Conservation (phyloP, 2,888 invertebrate genomes). For the Drosophila testacea region DNA sequence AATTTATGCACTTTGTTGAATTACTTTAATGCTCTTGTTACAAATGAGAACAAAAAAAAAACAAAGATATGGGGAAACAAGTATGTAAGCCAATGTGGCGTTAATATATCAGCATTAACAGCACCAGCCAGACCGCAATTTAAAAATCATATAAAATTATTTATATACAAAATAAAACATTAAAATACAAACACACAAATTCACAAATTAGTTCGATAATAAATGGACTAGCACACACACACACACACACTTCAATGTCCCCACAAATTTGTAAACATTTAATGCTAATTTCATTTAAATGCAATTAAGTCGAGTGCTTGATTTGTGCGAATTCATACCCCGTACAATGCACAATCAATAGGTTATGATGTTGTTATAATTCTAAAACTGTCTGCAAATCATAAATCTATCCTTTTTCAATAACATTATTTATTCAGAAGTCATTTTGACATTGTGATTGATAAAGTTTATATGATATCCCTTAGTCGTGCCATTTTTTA, state of each 20-base stretch:
- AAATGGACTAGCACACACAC: slow-evolving; percentile 45
- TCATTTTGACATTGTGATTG: no score
- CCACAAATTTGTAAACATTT: slow-evolving; percentile 71
- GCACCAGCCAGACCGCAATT: slow-evolving; percentile 46
- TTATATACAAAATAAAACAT: slow-evolving; percentile 31
- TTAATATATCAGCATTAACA: slow-evolving; percentile 67
- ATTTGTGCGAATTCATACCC: slow-evolving; percentile 53
- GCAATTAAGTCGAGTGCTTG: slow-evolving; percentile 78
- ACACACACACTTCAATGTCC: slow-evolving; percentile 36
- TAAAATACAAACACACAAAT: slow-evolving; percentile 25
- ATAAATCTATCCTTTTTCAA: no score
- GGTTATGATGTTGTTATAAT: not conserved
- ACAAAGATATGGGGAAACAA: not conserved
- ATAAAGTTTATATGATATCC: not conserved
- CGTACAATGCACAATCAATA: not conserved
- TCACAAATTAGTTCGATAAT: slow-evolving; percentile 65
- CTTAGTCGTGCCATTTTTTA: not conserved
- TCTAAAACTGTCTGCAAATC: no score
- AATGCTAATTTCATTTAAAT: slow-evolving; percentile 79
- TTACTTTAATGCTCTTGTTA: slow-evolving; percentile 64
- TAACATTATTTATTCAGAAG: no score
- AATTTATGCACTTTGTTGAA: slow-evolving; percentile 76
- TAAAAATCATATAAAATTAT: slow-evolving; percentile 41
- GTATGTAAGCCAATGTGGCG: slow-evolving; percentile 2
- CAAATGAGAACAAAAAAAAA: slow-evolving; percentile 24